Base-by-base conservation (phyloP, 2,113 vertebrate genomes). In the Tenebrosternarchus preto region DNA sequence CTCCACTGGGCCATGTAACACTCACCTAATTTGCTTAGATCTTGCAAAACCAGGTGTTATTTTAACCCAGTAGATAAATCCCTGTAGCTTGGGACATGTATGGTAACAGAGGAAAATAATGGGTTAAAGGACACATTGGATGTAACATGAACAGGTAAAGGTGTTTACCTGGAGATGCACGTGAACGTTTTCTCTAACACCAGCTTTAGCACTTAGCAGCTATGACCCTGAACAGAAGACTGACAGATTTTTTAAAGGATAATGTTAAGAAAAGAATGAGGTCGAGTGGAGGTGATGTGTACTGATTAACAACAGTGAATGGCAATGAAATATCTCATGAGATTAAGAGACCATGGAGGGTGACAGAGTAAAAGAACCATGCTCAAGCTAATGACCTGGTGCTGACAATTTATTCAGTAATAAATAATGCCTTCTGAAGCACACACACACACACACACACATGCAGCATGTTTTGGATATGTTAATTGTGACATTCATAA, bases 221-320 rank as follows among this genome's bases (percentile, higher is more conserved):
- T 63, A 17, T 39, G 33, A 72, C 15, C 56, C 36, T 43, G 57
- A 33, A 22, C 17, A 59, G 25, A 25, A 39, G 33, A 61, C 29
- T 50, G 33, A 79, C 6, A 6, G 17, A 63, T 72, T 79, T 78
- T 72, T 79, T 56, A 72, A 63, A 80, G 71, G 39, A 73, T 19
- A 71, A 46, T 27, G 64, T 72, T 50, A 50, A 53, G 67, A n/a
- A 80, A 59, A 63, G 46, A 29, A 27, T 50, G 55, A 50, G 69
- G 66, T 29, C 59, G 59, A 61, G 29, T 64, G 78, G 39, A 56
- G 68, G 27, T 46, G 33, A n/a, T 76, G 8, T 53, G 27, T 19
- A 25, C 50, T 68, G 64, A 68, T 39, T 68, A 68, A n/a, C 64
- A 39, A 39, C 33, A 68, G 16, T 33, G 29, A 31, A 67, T 39